Evolutionary conservation across 2,113 vertebrate genomes (phyloP), one percentile per base, ranked within the genome.

Genomic region (Coryphaenoides rupestris): DNA sequence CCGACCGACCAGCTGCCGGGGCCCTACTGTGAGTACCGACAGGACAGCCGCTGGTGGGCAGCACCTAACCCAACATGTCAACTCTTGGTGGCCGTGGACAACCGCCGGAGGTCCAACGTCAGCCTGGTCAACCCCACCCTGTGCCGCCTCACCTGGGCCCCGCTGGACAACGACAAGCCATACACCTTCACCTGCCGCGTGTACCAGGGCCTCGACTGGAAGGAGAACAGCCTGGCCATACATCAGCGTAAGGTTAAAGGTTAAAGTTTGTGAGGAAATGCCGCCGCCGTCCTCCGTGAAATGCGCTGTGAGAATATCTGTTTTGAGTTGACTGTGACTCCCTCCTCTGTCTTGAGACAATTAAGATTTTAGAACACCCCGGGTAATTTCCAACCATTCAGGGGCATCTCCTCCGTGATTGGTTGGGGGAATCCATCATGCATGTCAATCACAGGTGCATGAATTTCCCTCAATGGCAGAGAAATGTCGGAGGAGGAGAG

Each of bases 161-260:
- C 89, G 0, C 21, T 92, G 82, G 80, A 83, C 0, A 89, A 91
- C 1, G 89, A 92, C 65, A 86, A 79, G 52, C 89, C 91, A 2
- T 91, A 88, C 79, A 90, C 89, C 46, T 92, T 89, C 78, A 90
- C 90, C 63, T 92, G 91, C 86, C 86, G 91, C 65, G 87, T 92
- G 7, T 90, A 90, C 64, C 90, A 91, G 70, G 91, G 91, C 26
- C 75, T 23, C 46, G 55, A 10, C 56, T 88, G 87, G 84, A 90
- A 90, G 66, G 91, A 92, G 82, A 92, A 91, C 82, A 92, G 91
- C 84, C 89, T 91, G 91, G 86, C 90, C 1, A 81, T 90, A 24
- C 83, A 89, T 53, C 90, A 91, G 62, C 82, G 91, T 92, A 70
- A 91, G 91, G 24, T 26, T 26, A 3, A 3, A 26, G 24, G 6